Evolutionary conservation across 1,140 invertebrate genomes (phyloP).

Genomic region (Bathynomus jamesi): DNA sequence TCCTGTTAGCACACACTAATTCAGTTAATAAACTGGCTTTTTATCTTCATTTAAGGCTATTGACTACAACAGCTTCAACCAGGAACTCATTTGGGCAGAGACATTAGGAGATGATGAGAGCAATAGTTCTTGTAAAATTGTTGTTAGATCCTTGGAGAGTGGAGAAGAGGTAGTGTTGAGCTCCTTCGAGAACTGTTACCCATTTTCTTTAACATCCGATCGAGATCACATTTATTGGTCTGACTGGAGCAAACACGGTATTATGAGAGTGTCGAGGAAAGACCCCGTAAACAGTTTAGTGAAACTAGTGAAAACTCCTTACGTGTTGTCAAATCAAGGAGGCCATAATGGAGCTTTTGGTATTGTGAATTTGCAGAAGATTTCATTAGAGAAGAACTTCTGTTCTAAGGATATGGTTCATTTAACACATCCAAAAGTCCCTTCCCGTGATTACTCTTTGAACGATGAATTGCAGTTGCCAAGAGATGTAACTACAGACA

Average conservation of each 20-base stretch:
- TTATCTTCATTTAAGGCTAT: too few relatives aligned
- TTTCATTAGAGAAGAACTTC: not conserved
- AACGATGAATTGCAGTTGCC: not conserved
- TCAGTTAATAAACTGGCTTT: too few relatives aligned
- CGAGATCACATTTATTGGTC: slow-evolving; percentile 25
- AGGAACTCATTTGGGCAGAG: not conserved
- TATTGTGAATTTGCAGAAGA: slow-evolving; percentile 5
- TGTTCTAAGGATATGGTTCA: not conserved
- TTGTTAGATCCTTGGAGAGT: not conserved
- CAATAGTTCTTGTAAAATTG: not conserved
- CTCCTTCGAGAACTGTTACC: slow-evolving; percentile 17
- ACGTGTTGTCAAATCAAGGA: not conserved
- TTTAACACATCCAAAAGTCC: not conserved
- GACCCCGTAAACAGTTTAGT: slow-evolving; percentile 15
- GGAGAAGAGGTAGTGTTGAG: not conserved
- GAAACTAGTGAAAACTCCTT: slow-evolving; percentile 19
- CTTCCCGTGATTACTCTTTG: slow-evolving; percentile 1
- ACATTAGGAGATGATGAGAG: not conserved
- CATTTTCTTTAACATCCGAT: slow-evolving; percentile 23
- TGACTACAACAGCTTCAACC: not conserved
- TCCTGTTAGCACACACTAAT: too few relatives aligned
- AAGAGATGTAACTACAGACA: not conserved
- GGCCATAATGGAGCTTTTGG: slow-evolving; percentile 19
- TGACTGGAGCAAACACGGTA: slow-evolving; percentile 19
- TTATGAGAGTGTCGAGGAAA: slow-evolving; percentile 21